Percentiles rank a stretch among this genome's conserved stretches.
Evolutionary conservation across 2,888 invertebrate genomes (phyloP).

Genomic region (Apantesis nais): DNA sequence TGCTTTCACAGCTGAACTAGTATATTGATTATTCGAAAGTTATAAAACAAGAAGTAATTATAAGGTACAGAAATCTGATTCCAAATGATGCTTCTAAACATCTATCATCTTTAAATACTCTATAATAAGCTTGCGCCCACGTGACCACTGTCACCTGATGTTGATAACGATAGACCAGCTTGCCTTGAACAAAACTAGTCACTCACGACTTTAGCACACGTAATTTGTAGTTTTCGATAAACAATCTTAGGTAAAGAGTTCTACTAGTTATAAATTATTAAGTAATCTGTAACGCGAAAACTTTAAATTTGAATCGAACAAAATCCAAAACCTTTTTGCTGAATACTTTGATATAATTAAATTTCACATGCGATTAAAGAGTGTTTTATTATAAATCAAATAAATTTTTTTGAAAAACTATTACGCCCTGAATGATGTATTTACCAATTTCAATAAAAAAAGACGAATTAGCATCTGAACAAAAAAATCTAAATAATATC

Average conservation of each 20-base stretch:
- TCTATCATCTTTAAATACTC: not conserved
- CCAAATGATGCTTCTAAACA: not conserved
- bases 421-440: no score
- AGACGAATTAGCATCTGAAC: no score
- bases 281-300: not conserved
- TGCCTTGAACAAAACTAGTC: not conserved
- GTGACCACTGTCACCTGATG: not conserved
- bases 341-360: no score
- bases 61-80: not conserved
- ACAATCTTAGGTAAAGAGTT: not conserved
- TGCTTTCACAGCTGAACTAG: constrained; percentile 32
- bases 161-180: not conserved
- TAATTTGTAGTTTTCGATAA: not conserved
- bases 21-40: constrained; percentile 20
- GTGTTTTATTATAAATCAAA: not conserved
- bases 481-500: no score
- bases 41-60: constrained; percentile 4
- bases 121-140: not conserved
- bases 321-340: not conserved
- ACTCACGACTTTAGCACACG: not conserved
- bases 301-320: not conserved
- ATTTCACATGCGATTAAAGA: not conserved
- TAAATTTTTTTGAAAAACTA: no score
- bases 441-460: no score
- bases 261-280: not conserved